These are phyloP conservation scores for Papilio dardanus DNA, from an alignment of 1,140 invertebrate species.

Conservation along the genomic window DNA sequence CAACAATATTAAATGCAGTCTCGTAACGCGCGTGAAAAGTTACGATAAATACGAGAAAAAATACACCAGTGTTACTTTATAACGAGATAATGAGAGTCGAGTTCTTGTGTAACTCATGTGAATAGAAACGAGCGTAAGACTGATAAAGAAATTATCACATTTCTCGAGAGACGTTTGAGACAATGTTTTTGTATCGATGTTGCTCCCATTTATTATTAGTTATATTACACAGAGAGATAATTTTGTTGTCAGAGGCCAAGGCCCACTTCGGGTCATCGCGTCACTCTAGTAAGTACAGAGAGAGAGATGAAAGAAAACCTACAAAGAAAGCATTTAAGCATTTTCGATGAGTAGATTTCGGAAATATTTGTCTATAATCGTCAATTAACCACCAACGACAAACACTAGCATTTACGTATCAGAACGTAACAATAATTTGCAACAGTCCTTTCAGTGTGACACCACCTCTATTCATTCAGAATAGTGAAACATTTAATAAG, in stretches of 20 bases:
- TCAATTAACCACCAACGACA: too few species aligned
- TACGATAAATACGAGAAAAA: slow-evolving; percentile 12
- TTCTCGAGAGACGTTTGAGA: neutral
- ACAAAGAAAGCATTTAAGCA: neutral
- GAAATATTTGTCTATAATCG: neutral
- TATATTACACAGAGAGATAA: neutral
- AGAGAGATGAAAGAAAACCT: too few species aligned
- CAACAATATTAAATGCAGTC: neutral
- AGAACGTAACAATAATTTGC: neutral
- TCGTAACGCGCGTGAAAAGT: neutral
- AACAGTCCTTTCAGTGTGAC: neutral
- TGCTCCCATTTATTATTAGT: neutral
- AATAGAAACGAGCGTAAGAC: slow-evolving; percentile 12
- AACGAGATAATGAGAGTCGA: slow-evolving; percentile 21
- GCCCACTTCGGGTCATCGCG: too few species aligned
- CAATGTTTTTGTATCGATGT: slow-evolving; percentile 6
- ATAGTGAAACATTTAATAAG: neutral
- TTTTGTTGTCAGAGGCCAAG: too few species aligned
- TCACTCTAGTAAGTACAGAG: too few species aligned
- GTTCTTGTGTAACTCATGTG: slow-evolving; percentile 31
- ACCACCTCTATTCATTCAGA: neutral
- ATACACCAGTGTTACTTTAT: neutral
- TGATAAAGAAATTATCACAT: slow-evolving; percentile 38
- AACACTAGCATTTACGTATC: neutral
- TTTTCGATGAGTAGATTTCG: neutral